Base-by-base conservation (phyloP, 2,888 invertebrate genomes). In the Cinara cedri region DNA sequence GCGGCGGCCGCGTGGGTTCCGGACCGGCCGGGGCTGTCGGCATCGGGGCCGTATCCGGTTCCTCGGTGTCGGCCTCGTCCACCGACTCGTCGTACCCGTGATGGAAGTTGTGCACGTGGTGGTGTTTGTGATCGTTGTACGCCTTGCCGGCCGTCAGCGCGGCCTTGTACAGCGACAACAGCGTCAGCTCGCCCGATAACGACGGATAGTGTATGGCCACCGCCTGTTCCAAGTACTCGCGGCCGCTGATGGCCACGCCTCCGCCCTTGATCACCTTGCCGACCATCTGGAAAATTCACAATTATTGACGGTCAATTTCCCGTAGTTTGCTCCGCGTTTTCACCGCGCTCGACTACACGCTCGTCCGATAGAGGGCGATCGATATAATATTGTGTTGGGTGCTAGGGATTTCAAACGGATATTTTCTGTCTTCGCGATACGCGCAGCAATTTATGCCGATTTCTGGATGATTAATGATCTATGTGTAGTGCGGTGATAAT, bases 91-190 rank as follows among this genome's bases (percentile, higher is more conserved):
- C 81, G 80, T 81, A 78, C 1, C 76, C 76, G 49, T 78, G 76
- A 16, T 78, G 76, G 68, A 78, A 78, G 49, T 78, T 78, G 57
- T 78, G 82, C 83, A 87, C 81, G 86, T 94, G 94, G 85, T 94
- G 94, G 84, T 94, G 94, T 84, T 94, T 94, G 86, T 94, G 94
- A 84, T 94, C 93, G 82, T 91, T 91, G 86, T 94, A 94, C 0
- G 94, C 94, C 86, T 94, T 94, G 0, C 94, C 94, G 2, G 94
- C 94, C 3, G 93, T 93, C 81, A 94, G 85, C 0, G 94, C 94
- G 0, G 93, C 92, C 81, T 90, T 90, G 86, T 94, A 94, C 21
- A 94, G 85, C 85, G 94, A 93, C 0, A 94, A 86, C 89, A 94
- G 90, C 1, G 94, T 94, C 81, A 94, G 85, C 86, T 94, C 94